Evolutionary conservation across 2,888 invertebrate species (phyloP), one percentile per base, ranked within the genome.

Genomic region (Cheilosia urbana): DNA sequence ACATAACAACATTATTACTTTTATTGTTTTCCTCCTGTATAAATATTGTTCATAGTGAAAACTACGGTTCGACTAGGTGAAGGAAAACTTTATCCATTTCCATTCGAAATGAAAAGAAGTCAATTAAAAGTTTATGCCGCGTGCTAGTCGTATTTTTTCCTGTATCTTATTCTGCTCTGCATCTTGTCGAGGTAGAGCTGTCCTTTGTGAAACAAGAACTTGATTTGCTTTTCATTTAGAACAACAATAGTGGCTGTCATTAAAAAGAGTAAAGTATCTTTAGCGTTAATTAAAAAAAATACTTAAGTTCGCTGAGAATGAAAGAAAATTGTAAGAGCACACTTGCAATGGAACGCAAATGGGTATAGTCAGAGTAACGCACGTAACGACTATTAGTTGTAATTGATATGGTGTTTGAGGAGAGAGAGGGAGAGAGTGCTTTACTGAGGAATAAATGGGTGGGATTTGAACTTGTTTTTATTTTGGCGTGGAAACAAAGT

Each of bases 281-380:
- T 72, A 71, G 66, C 66, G 47, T 83, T 83, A 83, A 83, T 83
- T 83, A 83, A 83, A 77, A 82, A 58, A 77, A 77, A 83, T 83
- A 66, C 62, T 68, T 72, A 72, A 72, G 62, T 66, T 68, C 34
- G 49, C 15, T 7, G 60, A 47, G 7, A 27, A 21, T 40, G 34
- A 42, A n/a, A 19, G 19, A 60, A 21, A 37, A 51, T 24, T 15
- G 21, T 17, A 66, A 6, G 34, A 60, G 58, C 40, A 42, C 34
- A 42, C 34, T 60, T 47, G 21, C n/a, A 53, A 47, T 57, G 13
- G 57, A 69, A 57, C 51, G 49, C 42, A 65, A 75, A 76, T 66
- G 21, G 19, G 47, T 30, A 45, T 30, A 45, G 13, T 9, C 9
- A 24, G 27, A 21, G 15, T 17, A 55, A 68, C 24, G 45, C 24